Evolutionary conservation across 53 echinoderm and acorn worm genomes (phyloP).

Genomic region (Paracentrotus lividus): DNA sequence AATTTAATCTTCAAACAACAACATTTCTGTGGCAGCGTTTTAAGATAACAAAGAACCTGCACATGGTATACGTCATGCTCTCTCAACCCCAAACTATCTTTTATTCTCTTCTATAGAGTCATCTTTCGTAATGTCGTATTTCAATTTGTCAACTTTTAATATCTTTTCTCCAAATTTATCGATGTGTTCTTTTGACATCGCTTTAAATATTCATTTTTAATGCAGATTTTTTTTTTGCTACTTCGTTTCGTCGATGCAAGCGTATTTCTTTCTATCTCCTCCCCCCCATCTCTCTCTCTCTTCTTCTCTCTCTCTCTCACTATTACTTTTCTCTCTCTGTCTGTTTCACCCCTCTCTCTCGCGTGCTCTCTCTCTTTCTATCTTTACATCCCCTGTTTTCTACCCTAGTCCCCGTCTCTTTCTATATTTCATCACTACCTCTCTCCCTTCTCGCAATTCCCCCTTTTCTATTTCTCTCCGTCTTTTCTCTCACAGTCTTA

Average conservation of each 20-base stretch:
- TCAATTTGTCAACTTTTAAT: not conserved
- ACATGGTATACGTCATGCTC: too few relatives aligned
- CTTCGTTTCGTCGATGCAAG: not conserved
- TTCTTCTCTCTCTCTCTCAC: not conserved
- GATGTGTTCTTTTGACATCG: not conserved
- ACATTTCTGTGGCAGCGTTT: too few relatives aligned
- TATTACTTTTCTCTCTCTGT: not conserved
- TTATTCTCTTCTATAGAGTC: not conserved
- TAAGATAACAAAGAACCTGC: too few relatives aligned
- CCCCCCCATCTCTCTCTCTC: not conserved
- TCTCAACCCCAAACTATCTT: not conserved
- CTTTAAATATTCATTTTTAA: too few relatives aligned
- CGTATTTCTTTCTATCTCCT: not conserved
- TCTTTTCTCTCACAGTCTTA: not conserved
- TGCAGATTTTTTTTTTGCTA: not conserved
- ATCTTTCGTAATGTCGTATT: not conserved
- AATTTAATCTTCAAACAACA: too few relatives aligned
- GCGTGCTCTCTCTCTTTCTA: not conserved
- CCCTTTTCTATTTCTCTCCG: not conserved
- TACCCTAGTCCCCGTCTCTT: not conserved
- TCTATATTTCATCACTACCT: not conserved
- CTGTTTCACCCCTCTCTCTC: not conserved
- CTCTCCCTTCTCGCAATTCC: not conserved
- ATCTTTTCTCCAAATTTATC: not conserved
- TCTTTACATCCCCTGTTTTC: not conserved